Base-by-base conservation (phyloP, 1,140 invertebrate species). In the Drosophila subpulchrella region DNA sequence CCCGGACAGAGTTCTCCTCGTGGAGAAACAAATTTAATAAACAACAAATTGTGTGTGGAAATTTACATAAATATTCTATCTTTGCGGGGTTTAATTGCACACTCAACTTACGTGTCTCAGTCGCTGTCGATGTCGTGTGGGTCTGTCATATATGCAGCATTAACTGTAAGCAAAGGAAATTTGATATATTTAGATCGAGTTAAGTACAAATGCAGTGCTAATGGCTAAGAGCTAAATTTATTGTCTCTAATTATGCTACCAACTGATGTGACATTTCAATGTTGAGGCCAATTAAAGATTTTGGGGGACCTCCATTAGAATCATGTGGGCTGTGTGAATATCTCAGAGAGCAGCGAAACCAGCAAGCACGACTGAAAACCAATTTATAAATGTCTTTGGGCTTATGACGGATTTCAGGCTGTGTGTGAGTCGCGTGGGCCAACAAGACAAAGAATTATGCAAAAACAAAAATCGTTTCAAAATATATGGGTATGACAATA, bases 61-160 rank as follows among this genome's bases (percentile, higher is more conserved):
- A 70, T 71, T 70, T 71, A 39, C 67, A 71, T 71, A 78, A 60
- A 72, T 72, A 72, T 60, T 72, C 15, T 30, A 59, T 51, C 57
- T 42, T 53, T 60, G 68, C 47, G 67, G 47, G 39, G 56, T 54
- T 58, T 75, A 73, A 71, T 86, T 86, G 57, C 76, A 63, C 50
- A 66, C 61, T 68, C 47, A 61, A 83, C 81, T 86, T 79, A 86
- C 83, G 51, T 86, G 57, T 67, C 78, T 86, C 79, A 88, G 76
- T 86, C 71, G 67, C 50, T 79, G 71, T 62, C 78, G 75, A 61
- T 76, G 51, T 72, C 51, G 67, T 79, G 58, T 75, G 56, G 79
- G 60, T 72, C 79, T 79, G 79, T 86, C 83, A 86, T 86, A 86
- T 62, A 76, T 61, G 78, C 83, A 76, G 82, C 78, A 86, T 88